phyloP scores from a whole-genome alignment of 2,113 vertebrate species.

The Trematocara macrostoma region DNA sequence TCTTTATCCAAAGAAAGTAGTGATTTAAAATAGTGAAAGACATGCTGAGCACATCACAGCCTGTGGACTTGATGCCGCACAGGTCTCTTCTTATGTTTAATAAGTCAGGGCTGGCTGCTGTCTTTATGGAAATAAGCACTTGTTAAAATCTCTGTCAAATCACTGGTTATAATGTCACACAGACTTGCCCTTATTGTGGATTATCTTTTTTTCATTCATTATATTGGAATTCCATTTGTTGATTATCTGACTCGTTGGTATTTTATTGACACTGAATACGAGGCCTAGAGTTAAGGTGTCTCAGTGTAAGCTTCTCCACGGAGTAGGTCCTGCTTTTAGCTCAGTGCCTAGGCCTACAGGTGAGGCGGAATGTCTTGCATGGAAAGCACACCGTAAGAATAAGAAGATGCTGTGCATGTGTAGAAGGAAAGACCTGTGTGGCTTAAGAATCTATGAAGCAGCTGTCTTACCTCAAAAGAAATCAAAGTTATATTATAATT shows the following conservation, averaged over 20 bases:
- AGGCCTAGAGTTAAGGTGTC: not conserved
- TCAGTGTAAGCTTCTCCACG: conserved; percentile 21
- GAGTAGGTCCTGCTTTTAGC: conserved; percentile 34
- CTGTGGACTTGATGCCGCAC: conserved; percentile 2
- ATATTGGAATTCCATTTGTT: conserved; percentile 1
- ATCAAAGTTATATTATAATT: conserved; percentile 51
- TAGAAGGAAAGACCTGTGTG: conserved; percentile 35
- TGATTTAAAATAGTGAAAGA: conserved; percentile 46
- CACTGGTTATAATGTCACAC: not conserved
- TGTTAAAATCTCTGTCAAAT: not conserved
- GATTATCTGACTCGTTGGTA: not conserved
- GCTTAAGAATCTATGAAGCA: conserved; percentile 32
- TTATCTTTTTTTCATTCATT: not conserved
- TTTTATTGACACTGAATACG: not conserved
- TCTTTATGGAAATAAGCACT: not conserved
- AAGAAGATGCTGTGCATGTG: not conserved
- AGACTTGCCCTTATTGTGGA: not conserved
- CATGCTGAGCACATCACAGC: conserved; percentile 27
- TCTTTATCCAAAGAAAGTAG: conserved; percentile 42
- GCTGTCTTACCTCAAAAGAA: conserved; percentile 60
- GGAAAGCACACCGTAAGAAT: not conserved
- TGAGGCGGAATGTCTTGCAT: conserved; percentile 25
- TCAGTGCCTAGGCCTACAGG: conserved; percentile 38
- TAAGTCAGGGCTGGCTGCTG: not conserved
- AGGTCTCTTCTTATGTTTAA: conserved; percentile 33